Conservation (phyloP, 2,113 vertebrate species). For the Lepus timidus region DNA sequence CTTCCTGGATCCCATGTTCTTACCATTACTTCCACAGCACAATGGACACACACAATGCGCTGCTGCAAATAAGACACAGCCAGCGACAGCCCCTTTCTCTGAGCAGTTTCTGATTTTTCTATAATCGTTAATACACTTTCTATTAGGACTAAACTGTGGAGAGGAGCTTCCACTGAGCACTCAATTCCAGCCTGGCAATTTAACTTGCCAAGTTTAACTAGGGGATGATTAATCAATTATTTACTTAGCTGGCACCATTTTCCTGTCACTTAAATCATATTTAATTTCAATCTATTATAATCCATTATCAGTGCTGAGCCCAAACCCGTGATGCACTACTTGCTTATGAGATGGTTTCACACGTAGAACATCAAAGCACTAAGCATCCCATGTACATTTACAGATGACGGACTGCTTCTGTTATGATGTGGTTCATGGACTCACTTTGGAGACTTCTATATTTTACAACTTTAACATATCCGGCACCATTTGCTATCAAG, state of each 20-base stretch:
- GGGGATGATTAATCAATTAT: slow-evolving; percentile 81
- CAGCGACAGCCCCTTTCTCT: background rate
- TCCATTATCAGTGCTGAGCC: slow-evolving; percentile 74
- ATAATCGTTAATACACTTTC: background rate
- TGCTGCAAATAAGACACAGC: background rate
- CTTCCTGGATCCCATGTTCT: background rate
- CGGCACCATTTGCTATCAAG: slow-evolving; percentile 73
- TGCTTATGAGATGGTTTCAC: slow-evolving; percentile 66
- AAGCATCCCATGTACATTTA: slow-evolving; percentile 51
- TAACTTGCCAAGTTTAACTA: slow-evolving; percentile 77
- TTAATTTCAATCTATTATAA: slow-evolving; percentile 82
- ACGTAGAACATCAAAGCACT: slow-evolving; percentile 35
- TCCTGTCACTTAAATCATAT: slow-evolving; percentile 81
- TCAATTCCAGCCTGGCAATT: slow-evolving; percentile 60
- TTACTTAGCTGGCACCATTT: slow-evolving; percentile 80
- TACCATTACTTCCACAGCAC: background rate
- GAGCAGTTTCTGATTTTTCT: slow-evolving; percentile 1
- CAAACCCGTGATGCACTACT: slow-evolving; percentile 59
- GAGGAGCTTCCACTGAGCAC: slow-evolving; percentile 43
- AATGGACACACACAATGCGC: background rate
- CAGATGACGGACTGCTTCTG: slow-evolving; percentile 61
- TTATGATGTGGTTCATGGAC: slow-evolving; percentile 60
- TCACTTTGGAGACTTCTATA: slow-evolving; percentile 71
- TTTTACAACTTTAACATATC: slow-evolving; percentile 79
- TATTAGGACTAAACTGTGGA: slow-evolving; percentile 43